phyloP scores from a whole-genome alignment of 1,140 invertebrate genomes.

The Danaus plexippus region DNA sequence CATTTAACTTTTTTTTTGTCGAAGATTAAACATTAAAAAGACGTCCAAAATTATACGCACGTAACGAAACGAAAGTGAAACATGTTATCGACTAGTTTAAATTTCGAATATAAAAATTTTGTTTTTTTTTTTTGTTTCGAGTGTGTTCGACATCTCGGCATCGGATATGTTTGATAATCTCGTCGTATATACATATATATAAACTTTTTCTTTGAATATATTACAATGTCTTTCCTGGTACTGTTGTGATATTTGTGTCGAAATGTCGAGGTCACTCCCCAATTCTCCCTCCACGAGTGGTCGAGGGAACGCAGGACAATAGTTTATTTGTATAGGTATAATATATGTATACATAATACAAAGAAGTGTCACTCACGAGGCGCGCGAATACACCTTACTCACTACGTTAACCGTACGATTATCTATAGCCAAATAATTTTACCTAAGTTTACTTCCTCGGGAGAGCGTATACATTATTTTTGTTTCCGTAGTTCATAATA shows the following conservation, averaged over 20 bases:
- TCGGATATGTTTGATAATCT: conserved; percentile 63
- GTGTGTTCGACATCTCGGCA: conserved; percentile 52
- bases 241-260: conserved; percentile 29
- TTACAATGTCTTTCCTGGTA: conserved; percentile 10
- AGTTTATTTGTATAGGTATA: conserved; percentile 66
- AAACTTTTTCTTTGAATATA: conserved; percentile 17
- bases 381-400: conserved; percentile 65
- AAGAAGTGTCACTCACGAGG: conserved; percentile 69
- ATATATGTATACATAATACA: conserved; percentile 71
- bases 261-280: conserved; percentile 46
- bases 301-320: conserved; percentile 65
- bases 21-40: conserved; percentile 50
- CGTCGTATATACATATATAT: conserved; percentile 30
- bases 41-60: conserved; percentile 54
- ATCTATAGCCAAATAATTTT: conserved; percentile 67
- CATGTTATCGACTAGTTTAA: conserved; percentile 68
- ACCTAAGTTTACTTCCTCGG: conserved; percentile 57
- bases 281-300: conserved; percentile 54
- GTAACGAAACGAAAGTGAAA: conserved; percentile 40
- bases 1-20: conserved; percentile 5
- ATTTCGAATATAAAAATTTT: conserved; percentile 69
- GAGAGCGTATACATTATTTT: conserved; percentile 68
- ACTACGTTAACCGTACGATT: conserved; percentile 62
- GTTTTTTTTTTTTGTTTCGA: conserved; percentile 45
- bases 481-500: conserved; percentile 58